Evolutionary conservation across 2,113 vertebrate species (phyloP).

Genomic region (Corydoras sp.): DNA sequence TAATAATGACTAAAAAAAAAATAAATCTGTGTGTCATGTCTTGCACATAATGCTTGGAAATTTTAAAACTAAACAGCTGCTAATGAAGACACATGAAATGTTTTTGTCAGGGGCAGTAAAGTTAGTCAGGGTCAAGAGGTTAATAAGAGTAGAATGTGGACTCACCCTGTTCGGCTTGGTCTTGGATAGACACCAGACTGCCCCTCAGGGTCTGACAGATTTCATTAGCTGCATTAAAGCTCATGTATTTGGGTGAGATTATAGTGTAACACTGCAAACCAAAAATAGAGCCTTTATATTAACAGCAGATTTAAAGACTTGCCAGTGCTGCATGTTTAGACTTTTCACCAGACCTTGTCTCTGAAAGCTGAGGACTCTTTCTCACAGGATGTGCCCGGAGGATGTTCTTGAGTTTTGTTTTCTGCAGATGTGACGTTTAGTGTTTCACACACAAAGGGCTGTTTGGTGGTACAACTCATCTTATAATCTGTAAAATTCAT

Average conservation of each 20-base stretch:
- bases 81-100: no score
- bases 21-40: no score
- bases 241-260: slow-evolving; percentile 44
- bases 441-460: slow-evolving; percentile 86
- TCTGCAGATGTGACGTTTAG: slow-evolving; percentile 78
- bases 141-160: no score
- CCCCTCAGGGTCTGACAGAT: slow-evolving; percentile 69
- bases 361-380: slow-evolving; percentile 64
- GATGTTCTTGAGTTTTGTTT: slow-evolving; percentile 59
- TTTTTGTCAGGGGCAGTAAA: no score
- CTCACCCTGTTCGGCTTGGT: slow-evolving; percentile 87
- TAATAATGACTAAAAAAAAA: no score
- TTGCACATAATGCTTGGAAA: no score
- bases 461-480: slow-evolving; percentile 40
- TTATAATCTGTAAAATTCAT: slow-evolving; percentile 36
- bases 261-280: slow-evolving; percentile 79
- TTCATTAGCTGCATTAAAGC: slow-evolving; percentile 68
- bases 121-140: no score
- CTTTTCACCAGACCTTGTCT: slow-evolving; percentile 74
- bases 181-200: slow-evolving; percentile 75
- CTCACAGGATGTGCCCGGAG: slow-evolving; percentile 62
- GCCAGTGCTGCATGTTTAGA: neutral
- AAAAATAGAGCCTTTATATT: no score
- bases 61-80: no score
- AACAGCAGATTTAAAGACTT: no score